These are phyloP conservation scores for Cecidostiba fungosa DNA, from an alignment of 2,888 invertebrate genomes.

Conservation along the genomic window DNA sequence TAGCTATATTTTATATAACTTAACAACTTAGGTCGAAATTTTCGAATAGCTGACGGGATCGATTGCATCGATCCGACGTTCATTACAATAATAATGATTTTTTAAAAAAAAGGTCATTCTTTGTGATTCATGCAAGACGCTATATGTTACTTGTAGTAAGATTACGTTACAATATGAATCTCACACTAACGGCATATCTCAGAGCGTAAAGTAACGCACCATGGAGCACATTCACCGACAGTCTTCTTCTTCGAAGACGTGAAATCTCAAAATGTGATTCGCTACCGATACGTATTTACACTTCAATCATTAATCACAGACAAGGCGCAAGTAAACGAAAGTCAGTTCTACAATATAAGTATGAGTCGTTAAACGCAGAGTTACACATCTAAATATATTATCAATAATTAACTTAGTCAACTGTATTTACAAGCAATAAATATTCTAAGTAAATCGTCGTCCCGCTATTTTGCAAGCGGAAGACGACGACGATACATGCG, in stretches of 20 bases:
- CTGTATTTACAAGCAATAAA: constrained; percentile 78
- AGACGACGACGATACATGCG: constrained; percentile 65
- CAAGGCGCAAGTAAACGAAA: constrained; percentile 73
- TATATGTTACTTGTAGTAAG: constrained; percentile 47
- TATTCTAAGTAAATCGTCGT: constrained; percentile 70
- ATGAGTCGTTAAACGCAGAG: constrained; percentile 48
- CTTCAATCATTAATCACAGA: constrained; percentile 78
- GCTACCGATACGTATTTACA: constrained; percentile 66
- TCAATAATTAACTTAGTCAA: constrained; percentile 67
- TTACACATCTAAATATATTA: constrained; percentile 33
- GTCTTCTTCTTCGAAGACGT: constrained; percentile 30
- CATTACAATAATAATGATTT: constrained; percentile 6
- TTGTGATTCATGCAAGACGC: constrained; percentile 50
- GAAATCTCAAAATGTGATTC: constrained; percentile 50
- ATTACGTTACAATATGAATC: constrained; percentile 39
- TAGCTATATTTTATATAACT: constrained; percentile 49
- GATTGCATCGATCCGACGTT: constrained; percentile 47
- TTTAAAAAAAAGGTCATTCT: constrained; percentile 33
- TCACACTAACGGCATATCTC: constrained; percentile 42
- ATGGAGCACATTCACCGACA: constrained; percentile 35
- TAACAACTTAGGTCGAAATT: constrained; percentile 47
- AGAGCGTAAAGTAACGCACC: constrained; percentile 35
- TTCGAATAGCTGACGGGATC: constrained; percentile 32
- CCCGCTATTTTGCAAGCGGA: neutral
- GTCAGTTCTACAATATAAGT: constrained; percentile 53